phyloP scores from a whole-genome alignment of 2,113 vertebrate species.

The Pteropus alecto region DNA sequence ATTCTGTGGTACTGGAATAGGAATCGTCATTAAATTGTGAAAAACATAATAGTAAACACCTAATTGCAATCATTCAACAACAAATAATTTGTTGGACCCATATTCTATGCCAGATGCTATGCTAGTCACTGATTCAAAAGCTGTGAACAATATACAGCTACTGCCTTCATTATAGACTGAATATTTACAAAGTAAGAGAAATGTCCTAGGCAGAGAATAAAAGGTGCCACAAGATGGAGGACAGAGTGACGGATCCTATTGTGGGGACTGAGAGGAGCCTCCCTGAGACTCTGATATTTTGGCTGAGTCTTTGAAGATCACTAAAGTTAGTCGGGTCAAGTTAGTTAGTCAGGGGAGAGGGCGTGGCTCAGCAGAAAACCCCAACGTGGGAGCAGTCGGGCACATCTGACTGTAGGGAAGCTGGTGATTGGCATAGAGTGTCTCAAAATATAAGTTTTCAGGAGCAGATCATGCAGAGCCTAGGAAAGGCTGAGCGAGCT shows the following conservation, averaged over 20 bases:
- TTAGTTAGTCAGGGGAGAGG: background rate
- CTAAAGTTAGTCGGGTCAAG: background rate
- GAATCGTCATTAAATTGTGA: background rate
- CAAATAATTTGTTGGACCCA: background rate
- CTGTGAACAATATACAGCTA: background rate
- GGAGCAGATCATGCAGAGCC: background rate
- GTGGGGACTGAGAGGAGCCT: background rate
- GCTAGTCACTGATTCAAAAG: background rate
- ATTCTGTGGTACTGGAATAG: background rate
- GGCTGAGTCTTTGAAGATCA: background rate
- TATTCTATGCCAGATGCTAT: background rate
- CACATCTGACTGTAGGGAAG: background rate
- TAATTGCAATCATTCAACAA: background rate
- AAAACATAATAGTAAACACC: background rate
- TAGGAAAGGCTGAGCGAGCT: background rate
- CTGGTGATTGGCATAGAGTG: background rate
- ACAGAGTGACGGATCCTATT: background rate
- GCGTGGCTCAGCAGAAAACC: fast-evolving
- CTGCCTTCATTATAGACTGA: background rate
- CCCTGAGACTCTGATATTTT: background rate
- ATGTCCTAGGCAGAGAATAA: background rate
- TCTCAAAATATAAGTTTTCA: background rate
- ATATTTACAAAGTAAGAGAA: background rate
- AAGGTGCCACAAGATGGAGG: background rate
- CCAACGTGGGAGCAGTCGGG: background rate